Evolutionary conservation across 2,113 vertebrate species (phyloP), one percentile per base, ranked within the genome.

Genomic region (Genyomyrus donnyi): DNA sequence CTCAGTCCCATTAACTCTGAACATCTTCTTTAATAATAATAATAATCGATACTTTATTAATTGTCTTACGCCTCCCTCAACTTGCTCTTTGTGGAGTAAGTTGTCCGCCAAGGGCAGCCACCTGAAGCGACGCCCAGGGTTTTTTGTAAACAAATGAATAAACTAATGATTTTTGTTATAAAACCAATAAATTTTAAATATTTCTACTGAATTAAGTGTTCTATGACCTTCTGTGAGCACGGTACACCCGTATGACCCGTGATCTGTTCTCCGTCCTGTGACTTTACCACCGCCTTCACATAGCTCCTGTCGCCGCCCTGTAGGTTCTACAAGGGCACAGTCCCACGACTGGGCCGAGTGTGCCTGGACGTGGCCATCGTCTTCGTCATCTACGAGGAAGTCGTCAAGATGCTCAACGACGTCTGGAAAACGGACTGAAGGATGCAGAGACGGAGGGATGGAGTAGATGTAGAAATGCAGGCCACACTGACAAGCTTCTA

Each of bases 251-350:
- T 42, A 80, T 80, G 19, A 39, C 5, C 74, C 6, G 4, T 42
- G 74, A 80, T 31, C 53, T 10, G 85, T 5, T 87, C 66, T 66
- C 9, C 48, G 4, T 88, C 5, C n/a, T 89, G 58, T 53, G 7
- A 70, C 83, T 39, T 86, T 17, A 13, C 7, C 9, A n/a, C 24
- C 3, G 2, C 49, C 21, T n/a, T 85, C 5, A 13, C 48, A 46
- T 31, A 6, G 31, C 31, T 42, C 21, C 6, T 88, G 50, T 84
- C 15, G 15, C 35, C 3, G 1, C 21, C 74, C 5, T 90, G 24
- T 89, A 96, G 95, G 87, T 96, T 97, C 93, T 96, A 96, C 92
- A 96, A 97, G 93, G 97, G 96, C 46, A 96, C 94, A 0, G 93
- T 96, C 46, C 95, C 95, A 0, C 91, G 95, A 21, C 93, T 94